Evolutionary conservation across 1,140 invertebrate species (phyloP).

Genomic region (Bombus cullumanus): DNA sequence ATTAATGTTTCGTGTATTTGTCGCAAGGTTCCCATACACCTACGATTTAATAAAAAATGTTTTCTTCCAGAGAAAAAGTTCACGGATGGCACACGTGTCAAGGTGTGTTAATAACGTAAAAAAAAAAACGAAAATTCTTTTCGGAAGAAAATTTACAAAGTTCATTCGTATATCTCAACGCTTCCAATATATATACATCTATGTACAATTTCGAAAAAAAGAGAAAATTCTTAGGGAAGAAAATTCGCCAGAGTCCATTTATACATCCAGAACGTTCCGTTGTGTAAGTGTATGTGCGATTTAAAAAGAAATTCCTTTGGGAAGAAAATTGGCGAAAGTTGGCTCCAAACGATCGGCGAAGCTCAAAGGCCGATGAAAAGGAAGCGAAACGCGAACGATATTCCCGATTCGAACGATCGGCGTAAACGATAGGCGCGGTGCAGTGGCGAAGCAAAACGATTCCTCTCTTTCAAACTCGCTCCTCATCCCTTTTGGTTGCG

Average conservation of each 20-base stretch:
- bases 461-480: constrained; percentile 32
- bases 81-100: too few relatives aligned
- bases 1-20: too few relatives aligned
- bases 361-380: constrained; percentile 50
- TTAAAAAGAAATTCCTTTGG: background rate
- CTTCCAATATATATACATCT: too few relatives aligned
- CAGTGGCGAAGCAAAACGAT: constrained; percentile 24
- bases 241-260: too few relatives aligned
- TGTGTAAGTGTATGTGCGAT: too few relatives aligned
- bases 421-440: constrained; percentile 62
- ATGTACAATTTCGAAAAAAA: too few relatives aligned
- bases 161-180: too few relatives aligned
- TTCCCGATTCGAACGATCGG: constrained; percentile 59
- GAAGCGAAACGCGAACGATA: constrained; percentile 50
- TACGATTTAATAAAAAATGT: too few relatives aligned
- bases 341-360: constrained; percentile 36
- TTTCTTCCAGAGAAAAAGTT: too few relatives aligned
- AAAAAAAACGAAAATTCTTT: background rate
- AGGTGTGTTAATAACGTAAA: background rate
- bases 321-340: constrained; percentile 33
- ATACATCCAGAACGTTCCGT: background rate
- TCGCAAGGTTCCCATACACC: too few relatives aligned
- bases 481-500: constrained; percentile 40
- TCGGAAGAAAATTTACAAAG: background rate
- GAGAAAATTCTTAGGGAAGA: too few relatives aligned